Conservation (phyloP, 2,113 vertebrate species). For the Sterna hirundo region DNA sequence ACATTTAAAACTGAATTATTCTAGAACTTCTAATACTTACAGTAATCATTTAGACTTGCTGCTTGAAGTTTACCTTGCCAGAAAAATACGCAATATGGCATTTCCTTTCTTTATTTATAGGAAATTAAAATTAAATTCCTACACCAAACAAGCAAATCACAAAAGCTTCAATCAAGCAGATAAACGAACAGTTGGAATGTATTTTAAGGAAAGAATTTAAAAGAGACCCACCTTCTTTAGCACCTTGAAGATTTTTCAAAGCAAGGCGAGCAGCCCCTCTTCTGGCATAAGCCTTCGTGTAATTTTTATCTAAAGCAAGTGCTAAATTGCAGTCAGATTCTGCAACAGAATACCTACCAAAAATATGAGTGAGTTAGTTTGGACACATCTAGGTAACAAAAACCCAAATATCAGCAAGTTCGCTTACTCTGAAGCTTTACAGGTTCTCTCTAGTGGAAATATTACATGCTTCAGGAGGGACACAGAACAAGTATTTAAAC, state of each 20-base stretch:
- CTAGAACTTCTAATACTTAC: not conserved
- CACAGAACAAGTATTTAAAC: not conserved
- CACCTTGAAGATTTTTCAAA: slow-evolving; percentile 83
- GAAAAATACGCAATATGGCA: not conserved
- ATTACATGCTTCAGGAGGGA: not conserved
- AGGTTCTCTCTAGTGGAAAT: not conserved
- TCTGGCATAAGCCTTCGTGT: slow-evolving; percentile 85
- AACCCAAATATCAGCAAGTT: not conserved
- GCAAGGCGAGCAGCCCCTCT: slow-evolving; percentile 87
- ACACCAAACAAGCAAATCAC: not conserved
- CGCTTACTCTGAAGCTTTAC: not conserved
- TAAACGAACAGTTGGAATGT: not conserved
- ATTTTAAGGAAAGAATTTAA: not conserved
- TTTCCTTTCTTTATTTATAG: not conserved
- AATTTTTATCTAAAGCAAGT: slow-evolving; percentile 86
- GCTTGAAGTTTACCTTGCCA: not conserved
- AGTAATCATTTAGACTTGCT: not conserved
- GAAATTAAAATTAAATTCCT: not conserved
- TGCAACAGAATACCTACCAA: slow-evolving; percentile 85
- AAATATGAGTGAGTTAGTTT: not conserved
- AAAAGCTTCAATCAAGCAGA: not conserved
- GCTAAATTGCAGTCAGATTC: slow-evolving; percentile 97
- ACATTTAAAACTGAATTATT: not conserved
- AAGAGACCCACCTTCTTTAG: slow-evolving; percentile 82
- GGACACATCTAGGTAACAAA: not conserved